Percentiles rank a stretch among this genome's conserved stretches.
Evolutionary conservation across 2,888 invertebrate species (phyloP).

Genomic region (Anarsia innoxiella): DNA sequence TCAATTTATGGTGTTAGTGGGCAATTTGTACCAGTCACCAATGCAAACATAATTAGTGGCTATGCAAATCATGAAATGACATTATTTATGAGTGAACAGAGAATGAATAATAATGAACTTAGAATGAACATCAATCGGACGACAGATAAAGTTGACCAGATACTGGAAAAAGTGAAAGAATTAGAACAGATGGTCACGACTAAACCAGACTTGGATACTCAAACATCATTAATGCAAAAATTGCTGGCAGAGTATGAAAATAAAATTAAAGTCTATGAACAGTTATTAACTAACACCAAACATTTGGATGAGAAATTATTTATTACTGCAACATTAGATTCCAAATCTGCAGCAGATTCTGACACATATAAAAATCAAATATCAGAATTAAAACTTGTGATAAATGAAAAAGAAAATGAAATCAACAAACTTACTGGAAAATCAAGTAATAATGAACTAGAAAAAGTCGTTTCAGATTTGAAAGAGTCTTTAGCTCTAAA

Average conservation of each 20-base stretch:
- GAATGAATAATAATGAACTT: conserved; percentile 55
- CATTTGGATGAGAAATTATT: conserved; percentile 1
- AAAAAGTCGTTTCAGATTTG: conserved; percentile 27
- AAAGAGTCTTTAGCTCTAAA: conserved; percentile 26
- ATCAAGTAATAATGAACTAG: conserved; percentile 21
- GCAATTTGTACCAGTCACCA: conserved; percentile 40
- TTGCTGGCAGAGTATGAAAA: conserved; percentile 56
- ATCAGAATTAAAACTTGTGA: conserved; percentile 25
- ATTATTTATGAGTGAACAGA: conserved; percentile 53
- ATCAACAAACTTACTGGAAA: conserved; percentile 22
- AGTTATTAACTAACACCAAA: conserved; percentile 34
- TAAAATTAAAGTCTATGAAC: conserved; percentile 56
- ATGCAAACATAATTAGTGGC: conserved; percentile 17
- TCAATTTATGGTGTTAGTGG: too few species aligned
- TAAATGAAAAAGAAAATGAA: conserved; percentile 30
- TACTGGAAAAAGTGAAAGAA: conserved; percentile 40
- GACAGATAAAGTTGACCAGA: conserved; percentile 49
- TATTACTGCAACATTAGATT: too few species aligned
- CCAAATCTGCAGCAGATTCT: too few species aligned
- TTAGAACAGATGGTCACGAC: conserved; percentile 26
- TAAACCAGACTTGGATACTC: conserved; percentile 23
- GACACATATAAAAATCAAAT: conserved; percentile 25
- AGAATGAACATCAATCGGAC: conserved; percentile 57
- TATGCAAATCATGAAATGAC: conserved; percentile 30
- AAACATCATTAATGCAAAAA: conserved; percentile 47